Percentiles rank a stretch among this genome's conserved stretches.
Evolutionary conservation across 1,140 invertebrate species (phyloP).

Genomic region (Heliconius congener): DNA sequence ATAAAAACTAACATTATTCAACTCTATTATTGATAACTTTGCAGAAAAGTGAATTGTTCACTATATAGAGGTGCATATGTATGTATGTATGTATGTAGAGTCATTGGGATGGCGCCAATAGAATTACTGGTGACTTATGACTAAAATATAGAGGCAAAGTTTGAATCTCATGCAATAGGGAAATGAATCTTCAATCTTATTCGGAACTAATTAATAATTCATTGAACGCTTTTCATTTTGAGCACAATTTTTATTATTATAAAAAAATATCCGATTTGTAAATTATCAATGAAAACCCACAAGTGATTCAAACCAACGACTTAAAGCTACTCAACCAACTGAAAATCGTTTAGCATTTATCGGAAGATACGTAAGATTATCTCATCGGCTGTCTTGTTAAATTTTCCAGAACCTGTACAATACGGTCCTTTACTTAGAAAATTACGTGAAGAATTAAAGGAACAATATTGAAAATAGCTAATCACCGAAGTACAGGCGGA

Average conservation of each 20-base stretch:
- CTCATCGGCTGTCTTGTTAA: slow-evolving; percentile 32
- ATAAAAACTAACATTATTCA: too few species aligned
- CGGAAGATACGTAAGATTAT: slow-evolving; percentile 21
- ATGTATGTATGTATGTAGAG: not conserved
- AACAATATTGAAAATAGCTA: slow-evolving; percentile 60
- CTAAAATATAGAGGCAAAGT: not conserved
- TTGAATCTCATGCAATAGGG: not conserved
- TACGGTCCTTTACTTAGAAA: not conserved
- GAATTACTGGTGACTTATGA: not conserved
- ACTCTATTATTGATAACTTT: too few species aligned
- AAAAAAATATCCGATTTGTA: too few species aligned
- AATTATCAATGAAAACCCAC: too few species aligned
- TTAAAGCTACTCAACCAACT: not conserved
- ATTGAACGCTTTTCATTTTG: too few species aligned
- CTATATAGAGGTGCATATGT: not conserved
- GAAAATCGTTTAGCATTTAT: not conserved
- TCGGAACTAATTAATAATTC: not conserved
- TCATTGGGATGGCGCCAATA: slow-evolving; percentile 3
- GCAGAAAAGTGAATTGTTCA: not conserved
- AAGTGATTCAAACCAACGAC: too few species aligned
- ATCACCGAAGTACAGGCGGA: slow-evolving; percentile 66
- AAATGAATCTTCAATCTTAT: not conserved
- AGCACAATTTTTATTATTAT: too few species aligned
- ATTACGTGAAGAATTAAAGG: slow-evolving; percentile 38
- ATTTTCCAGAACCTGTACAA: slow-evolving; percentile 15